Percentiles rank a stretch among this genome's conserved stretches.
Evolutionary conservation across 1,140 invertebrate species (phyloP).

Genomic region (Lutraria rhynchaena): DNA sequence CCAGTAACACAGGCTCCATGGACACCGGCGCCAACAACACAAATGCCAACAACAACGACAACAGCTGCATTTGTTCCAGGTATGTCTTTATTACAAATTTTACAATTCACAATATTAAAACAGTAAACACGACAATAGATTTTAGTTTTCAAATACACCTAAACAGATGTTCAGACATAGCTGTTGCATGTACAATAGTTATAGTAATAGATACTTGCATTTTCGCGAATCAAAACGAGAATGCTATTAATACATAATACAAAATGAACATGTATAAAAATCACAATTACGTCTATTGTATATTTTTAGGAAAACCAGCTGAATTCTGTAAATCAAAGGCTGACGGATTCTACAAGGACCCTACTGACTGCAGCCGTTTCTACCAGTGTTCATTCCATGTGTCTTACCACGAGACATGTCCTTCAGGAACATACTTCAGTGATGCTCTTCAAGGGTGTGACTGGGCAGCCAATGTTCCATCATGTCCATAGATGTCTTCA

Average conservation of each 20-base stretch:
- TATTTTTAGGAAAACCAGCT: background rate
- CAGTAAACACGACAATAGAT: background rate
- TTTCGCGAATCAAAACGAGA: too few species aligned
- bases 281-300: too few species aligned
- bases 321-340: slow-evolving; percentile 50
- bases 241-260: too few species aligned
- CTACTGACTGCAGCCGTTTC: slow-evolving; percentile 22
- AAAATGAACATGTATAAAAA: too few species aligned
- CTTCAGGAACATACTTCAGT: slow-evolving; percentile 47
- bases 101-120: background rate
- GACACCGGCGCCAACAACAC: slow-evolving; percentile 1
- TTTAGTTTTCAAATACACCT: background rate
- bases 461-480: slow-evolving; percentile 37
- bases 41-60: background rate
- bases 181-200: too few species aligned
- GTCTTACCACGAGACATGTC: slow-evolving; percentile 43
- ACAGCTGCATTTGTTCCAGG: background rate
- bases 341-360: slow-evolving; percentile 54
- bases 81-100: background rate
- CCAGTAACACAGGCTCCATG: background rate
- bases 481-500: slow-evolving; percentile 51
- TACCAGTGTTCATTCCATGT: slow-evolving; percentile 48
- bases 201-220: too few species aligned
- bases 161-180: background rate
- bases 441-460: slow-evolving; percentile 26